These are phyloP conservation scores for Notarius lentiginosus DNA, from an alignment of 2,113 vertebrate genomes.

Conservation along the genomic window DNA sequence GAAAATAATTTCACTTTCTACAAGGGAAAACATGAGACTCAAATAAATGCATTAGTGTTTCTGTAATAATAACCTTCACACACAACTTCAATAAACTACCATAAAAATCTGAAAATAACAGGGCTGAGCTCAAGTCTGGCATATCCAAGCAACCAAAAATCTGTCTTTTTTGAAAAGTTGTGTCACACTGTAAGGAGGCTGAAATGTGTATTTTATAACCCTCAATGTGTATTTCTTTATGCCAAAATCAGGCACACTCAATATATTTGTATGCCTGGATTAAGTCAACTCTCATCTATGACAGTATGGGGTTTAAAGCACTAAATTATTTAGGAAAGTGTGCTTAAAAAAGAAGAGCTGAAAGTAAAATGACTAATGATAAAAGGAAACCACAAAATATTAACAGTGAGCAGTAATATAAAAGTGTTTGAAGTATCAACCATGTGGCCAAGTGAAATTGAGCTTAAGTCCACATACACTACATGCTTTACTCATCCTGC, in stretches of 20 bases:
- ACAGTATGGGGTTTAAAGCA: not conserved
- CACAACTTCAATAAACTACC: not conserved
- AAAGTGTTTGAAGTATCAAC: constrained; percentile 5
- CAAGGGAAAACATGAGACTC: not conserved
- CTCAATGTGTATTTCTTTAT: not conserved
- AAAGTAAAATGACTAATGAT: not conserved
- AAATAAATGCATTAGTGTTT: not conserved
- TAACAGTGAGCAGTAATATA: constrained; percentile 16
- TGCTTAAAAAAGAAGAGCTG: not conserved
- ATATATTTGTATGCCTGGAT: not conserved
- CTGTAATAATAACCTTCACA: not conserved
- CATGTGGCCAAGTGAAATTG: constrained; percentile 1
- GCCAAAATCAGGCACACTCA: not conserved
- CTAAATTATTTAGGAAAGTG: not conserved
- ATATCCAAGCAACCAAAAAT: not conserved
- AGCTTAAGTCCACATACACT: constrained; percentile 25
- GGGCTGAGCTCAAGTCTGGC: not conserved
- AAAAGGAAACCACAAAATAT: not conserved
- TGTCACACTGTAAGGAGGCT: not conserved
- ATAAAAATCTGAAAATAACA: not conserved
- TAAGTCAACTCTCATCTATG: not conserved
- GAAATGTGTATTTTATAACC: constrained; percentile 10
- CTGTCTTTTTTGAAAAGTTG: not conserved
- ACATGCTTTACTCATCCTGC: constrained; percentile 33
- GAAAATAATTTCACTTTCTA: constrained; percentile 14